phyloP scores from a whole-genome alignment of 2,888 invertebrate genomes.

The Ormyrus thymus region DNA sequence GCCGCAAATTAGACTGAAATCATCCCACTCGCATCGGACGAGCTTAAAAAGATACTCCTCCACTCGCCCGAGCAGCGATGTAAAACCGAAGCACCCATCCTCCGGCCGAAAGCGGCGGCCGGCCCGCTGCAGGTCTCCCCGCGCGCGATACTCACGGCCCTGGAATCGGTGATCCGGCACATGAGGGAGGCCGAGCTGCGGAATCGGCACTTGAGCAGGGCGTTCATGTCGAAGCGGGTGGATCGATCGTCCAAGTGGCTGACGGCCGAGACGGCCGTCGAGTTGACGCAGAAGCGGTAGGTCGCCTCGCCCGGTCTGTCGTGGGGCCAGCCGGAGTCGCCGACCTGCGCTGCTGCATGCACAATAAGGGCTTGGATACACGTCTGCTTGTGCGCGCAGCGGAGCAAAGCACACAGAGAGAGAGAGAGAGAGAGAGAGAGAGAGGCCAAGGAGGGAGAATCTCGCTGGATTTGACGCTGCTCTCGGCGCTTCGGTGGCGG shows the following conservation, averaged over 20 bases:
- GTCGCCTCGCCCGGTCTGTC: conserved; percentile 44
- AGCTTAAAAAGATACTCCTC: no score
- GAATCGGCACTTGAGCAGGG: conserved; percentile 51
- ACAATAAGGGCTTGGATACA: background rate
- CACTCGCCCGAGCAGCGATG: background rate
- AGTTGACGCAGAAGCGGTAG: conserved; percentile 55
- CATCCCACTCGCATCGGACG: no score
- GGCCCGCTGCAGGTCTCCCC: background rate
- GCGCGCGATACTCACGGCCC: conserved; percentile 55
- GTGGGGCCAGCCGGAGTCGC: conserved; percentile 45
- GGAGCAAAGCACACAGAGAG: no score
- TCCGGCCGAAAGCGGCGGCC: background rate
- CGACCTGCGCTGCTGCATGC: conserved; percentile 54
- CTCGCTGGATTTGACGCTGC: no score
- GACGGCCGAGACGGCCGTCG: conserved; percentile 50
- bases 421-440: no score
- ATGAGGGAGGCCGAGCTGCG: conserved; percentile 51
- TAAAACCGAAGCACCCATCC: no score
- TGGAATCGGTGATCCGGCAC: conserved; percentile 51
- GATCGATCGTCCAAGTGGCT: conserved; percentile 45
- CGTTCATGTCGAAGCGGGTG: conserved; percentile 55
- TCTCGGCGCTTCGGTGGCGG: no score
- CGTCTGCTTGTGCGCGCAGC: background rate
- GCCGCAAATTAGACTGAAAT: no score
- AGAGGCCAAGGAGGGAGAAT: no score